Evolutionary conservation across 2,797 vertebrate genomes (phyloP), one percentile per base, ranked within the genome.

Genomic region (Potorous gilbertii): DNA sequence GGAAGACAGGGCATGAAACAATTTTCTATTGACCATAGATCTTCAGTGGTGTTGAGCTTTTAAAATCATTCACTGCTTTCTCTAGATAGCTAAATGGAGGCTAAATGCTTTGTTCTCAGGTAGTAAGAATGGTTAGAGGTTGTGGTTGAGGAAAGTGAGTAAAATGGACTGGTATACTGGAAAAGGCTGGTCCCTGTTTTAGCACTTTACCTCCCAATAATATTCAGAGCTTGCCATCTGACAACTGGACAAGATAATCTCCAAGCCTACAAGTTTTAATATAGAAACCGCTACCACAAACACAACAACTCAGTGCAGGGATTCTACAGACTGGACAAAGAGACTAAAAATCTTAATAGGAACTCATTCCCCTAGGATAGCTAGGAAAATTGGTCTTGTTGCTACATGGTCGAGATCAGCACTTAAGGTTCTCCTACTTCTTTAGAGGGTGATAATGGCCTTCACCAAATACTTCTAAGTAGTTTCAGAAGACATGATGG

Each of bases 251-350:
- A 66, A 54, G 62, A 24, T 3, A 62, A 40, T 89, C 57, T 94
- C 40, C 87, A 95, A 93, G 94, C 55, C 89, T 57, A 92, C 27
- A 92, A 24, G 55, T 90, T 54, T 57, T 27, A 91, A 52, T 57
- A 93, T 34, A 57, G 89, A 90, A 94, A 31, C 34, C 56, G 57
- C 9, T 62, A 28, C 24, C 59, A 93, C 56, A 90, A 54, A 94
- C 52, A 52, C 52, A 52, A 52, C 13, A 40, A 9, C 34, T 54
- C 31, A 46, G 54, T 55, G 55, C 24, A 91, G 54, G 3, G 21
- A 54, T 50, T 92, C 34, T 94, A 91, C 12, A 92, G 40, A 89
- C 56, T 4, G 34, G 34, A 92, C 56, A 40, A 94, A 34, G 46
- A 93, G 92, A 92, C 54, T 46, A 81, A 46, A 90, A 54, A 90